Evolutionary conservation across 2,888 invertebrate species (phyloP), one percentile per base, ranked within the genome.

Genomic region (Cephus pygmeus): DNA sequence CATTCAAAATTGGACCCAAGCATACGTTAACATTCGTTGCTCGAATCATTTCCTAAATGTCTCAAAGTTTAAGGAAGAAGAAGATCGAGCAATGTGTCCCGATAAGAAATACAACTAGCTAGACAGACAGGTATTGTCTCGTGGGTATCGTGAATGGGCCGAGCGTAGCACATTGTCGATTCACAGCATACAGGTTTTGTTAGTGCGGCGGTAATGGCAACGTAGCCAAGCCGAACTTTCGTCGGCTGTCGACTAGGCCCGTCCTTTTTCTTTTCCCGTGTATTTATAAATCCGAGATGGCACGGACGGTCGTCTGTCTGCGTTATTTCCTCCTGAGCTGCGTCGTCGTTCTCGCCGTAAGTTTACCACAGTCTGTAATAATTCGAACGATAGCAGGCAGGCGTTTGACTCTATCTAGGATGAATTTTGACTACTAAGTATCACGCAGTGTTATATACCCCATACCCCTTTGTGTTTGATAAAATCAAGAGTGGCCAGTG

Each of bases 301-400:
- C 85, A 80, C 82, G 81, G 68, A 81, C 82, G 75, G 82, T 87
- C 79, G 80, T 76, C 75, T 90, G 89, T 81, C 84, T 87, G 30
- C 87, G 87, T 11, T 89, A 85, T 76, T 81, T 89, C 71, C 86
- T 90, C 73, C 81, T 87, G 73, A 82, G 81, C 73, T 86, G 86
- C 81, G 85, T 87, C 77, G 79, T 89, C 79, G 56, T 88, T 9
- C 84, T 89, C 69, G 87, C 86, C 36, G 90, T 90, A 83, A 89
- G 90, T 88, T 74, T 15, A 74, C 74, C 11, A 74, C 34, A 30
- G 30, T 35, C n/a, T 12, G 74, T 74, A 34, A 74, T 34, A n/a
- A 56, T 56, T 23, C 2, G 9, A 56, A 4, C 56, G 15, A 56
- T 23, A 56, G 56, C 15, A 15, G 23, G 23, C 23, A 56, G 9